Percentiles rank a stretch among this genome's conserved stretches.
These are phyloP conservation scores for Hymenopus coronatus DNA, from an alignment of 2,888 invertebrate species.

Conservation along the genomic window DNA sequence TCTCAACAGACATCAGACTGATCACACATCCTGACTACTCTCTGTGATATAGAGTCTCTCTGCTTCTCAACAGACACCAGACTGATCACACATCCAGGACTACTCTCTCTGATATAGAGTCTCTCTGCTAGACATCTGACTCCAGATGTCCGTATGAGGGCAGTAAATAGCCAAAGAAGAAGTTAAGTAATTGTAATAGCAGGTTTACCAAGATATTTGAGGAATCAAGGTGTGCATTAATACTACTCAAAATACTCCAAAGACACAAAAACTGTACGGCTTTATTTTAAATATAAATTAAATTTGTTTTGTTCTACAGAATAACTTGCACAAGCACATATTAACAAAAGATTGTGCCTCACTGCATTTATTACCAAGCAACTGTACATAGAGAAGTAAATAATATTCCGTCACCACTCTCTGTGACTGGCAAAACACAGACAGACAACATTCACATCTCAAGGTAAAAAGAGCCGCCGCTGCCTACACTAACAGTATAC, in stretches of 20 bases:
- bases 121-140: too few species aligned
- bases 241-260: background rate
- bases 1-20: too few species aligned
- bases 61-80: too few species aligned
- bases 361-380: conserved; percentile 29
- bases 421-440: background rate
- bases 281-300: background rate
- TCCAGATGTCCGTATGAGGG: too few species aligned
- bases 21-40: too few species aligned
- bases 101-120: too few species aligned
- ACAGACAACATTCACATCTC: background rate
- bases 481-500: background rate
- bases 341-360: background rate
- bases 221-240: too few species aligned
- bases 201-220: too few species aligned
- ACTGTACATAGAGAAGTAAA: conserved; percentile 12
- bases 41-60: too few species aligned
- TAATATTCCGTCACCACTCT: conserved; percentile 10
- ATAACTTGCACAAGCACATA: background rate
- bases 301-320: background rate
- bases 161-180: too few species aligned
- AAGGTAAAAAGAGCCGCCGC: background rate
- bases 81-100: too few species aligned
- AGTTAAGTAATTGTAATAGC: too few species aligned
- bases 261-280: background rate